Evolutionary conservation across 1,140 invertebrate genomes (phyloP).

Genomic region (Papilio glaucus): DNA sequence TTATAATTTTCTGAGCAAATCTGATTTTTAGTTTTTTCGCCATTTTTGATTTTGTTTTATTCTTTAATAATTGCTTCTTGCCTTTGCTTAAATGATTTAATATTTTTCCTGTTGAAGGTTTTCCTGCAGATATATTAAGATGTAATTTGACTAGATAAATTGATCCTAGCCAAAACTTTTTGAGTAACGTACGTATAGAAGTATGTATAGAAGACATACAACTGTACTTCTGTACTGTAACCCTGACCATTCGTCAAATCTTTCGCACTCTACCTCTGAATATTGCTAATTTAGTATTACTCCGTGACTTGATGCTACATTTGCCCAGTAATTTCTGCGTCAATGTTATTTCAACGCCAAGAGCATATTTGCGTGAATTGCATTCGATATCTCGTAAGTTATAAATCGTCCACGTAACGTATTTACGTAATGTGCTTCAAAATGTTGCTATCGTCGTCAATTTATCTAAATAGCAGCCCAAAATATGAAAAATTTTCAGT

Average conservation of each 20-base stretch:
- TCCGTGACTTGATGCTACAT: neutral
- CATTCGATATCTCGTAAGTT: neutral
- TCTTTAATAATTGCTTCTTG: neutral
- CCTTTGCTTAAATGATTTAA: neutral
- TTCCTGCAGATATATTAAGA: too few relatives aligned
- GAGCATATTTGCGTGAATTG: neutral
- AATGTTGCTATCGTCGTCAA: conserved; percentile 10
- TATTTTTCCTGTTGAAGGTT: too few relatives aligned
- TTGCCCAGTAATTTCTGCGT: neutral
- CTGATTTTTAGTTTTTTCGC: neutral
- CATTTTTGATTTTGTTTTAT: neutral
- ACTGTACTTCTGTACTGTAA: too few relatives aligned
- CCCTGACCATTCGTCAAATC: too few relatives aligned
- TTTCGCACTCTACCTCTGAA: too few relatives aligned
- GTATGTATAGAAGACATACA: too few relatives aligned
- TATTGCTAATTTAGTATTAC: too few relatives aligned
- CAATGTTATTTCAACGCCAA: neutral
- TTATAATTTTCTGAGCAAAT: conserved; percentile 11
- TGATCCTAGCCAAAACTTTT: too few relatives aligned
- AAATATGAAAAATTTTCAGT: conserved; percentile 17
- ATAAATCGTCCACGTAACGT: conserved; percentile 4
- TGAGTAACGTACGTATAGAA: too few relatives aligned
- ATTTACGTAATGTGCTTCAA: neutral
- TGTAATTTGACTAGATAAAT: too few relatives aligned
- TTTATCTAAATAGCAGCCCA: conserved; percentile 23